phyloP scores from a whole-genome alignment of 1,140 invertebrate species.

The Drosophila chauvacae region DNA sequence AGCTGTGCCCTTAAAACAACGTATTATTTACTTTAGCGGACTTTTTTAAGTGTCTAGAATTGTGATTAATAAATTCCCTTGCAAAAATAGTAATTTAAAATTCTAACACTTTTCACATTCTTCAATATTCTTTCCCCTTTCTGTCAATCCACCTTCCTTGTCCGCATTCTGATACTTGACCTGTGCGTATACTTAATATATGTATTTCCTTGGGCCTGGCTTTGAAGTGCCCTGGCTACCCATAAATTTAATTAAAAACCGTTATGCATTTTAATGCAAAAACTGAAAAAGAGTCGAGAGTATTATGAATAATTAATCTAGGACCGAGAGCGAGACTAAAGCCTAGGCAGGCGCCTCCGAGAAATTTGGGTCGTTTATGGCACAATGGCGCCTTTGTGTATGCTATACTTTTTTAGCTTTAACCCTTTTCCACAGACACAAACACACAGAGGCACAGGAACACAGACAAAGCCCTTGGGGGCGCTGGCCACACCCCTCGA shows the following conservation, averaged over 20 bases:
- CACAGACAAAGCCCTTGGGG: constrained; percentile 40
- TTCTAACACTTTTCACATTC: background rate
- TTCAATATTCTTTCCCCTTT: background rate
- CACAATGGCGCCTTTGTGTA: constrained; percentile 81
- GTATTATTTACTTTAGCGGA: background rate
- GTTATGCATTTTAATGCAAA: constrained; percentile 71
- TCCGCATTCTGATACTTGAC: constrained; percentile 2
- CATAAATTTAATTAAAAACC: constrained; percentile 62
- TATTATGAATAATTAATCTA: constrained; percentile 79
- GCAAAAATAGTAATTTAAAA: no score
- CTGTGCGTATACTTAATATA: constrained; percentile 36
- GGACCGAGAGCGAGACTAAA: constrained; percentile 22
- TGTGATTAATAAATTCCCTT: background rate
- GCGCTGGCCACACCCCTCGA: constrained; percentile 48
- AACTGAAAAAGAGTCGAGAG: constrained; percentile 23
- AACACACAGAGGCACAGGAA: constrained; percentile 8
- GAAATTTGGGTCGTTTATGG: constrained; percentile 74
- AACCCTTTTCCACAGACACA: constrained; percentile 55
- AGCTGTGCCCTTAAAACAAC: background rate
- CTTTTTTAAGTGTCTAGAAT: background rate
- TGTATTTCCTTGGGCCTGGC: constrained; percentile 9
- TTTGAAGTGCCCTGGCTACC: constrained; percentile 28
- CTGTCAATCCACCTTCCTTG: background rate
- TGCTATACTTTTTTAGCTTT: constrained; percentile 77
- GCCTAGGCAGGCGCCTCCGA: constrained; percentile 26